Conservation (phyloP, 2,113 vertebrate genomes). For the Tamias sibiricus region DNA sequence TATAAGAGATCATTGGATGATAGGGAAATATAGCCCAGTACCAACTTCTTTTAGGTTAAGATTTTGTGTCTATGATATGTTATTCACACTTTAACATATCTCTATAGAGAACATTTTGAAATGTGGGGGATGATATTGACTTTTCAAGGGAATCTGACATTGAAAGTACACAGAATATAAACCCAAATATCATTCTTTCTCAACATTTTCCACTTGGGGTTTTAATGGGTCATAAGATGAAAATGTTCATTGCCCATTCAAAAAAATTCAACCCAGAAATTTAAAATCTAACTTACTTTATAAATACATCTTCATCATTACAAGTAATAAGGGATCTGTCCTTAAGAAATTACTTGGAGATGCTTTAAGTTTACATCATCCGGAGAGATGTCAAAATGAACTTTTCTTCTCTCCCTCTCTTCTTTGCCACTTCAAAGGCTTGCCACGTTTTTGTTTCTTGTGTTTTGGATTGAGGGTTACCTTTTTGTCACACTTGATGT, state of each 20-base stretch:
- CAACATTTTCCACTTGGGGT: background rate
- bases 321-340: background rate
- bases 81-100: background rate
- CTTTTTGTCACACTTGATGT: background rate
- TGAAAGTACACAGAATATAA: background rate
- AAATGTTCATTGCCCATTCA: background rate
- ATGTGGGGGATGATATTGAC: background rate
- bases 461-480: background rate
- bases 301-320: background rate
- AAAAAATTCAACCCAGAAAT: background rate
- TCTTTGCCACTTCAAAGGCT: background rate
- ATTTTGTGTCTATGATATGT: background rate
- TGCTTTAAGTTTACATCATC: background rate
- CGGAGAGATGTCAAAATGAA: background rate
- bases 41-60: background rate
- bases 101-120: constrained; percentile 26
- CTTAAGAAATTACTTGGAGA: background rate
- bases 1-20: background rate
- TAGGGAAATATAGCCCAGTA: background rate
- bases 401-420: background rate
- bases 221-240: background rate
- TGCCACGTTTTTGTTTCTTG: background rate
- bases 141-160: background rate
- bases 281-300: background rate
- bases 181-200: background rate